Evolutionary conservation across 2,888 invertebrate genomes (phyloP), one percentile per base, ranked within the genome.

Genomic region (Tanytarsus gracilentus): DNA sequence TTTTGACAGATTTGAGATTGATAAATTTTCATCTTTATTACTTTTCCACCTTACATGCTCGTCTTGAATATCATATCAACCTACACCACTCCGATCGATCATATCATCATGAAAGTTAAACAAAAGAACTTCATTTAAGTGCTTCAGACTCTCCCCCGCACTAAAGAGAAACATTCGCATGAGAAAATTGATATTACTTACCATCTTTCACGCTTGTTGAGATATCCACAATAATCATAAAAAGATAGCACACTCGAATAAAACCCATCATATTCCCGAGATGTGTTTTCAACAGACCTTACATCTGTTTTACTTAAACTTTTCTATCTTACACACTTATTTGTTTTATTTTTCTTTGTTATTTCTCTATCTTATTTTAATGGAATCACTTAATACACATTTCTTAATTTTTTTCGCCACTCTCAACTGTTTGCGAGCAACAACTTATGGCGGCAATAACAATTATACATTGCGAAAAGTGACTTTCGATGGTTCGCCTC

Each of bases 151-250:
- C 23, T 44, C 44, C 9, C 2, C 16, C 14, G 11, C 44, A 14
- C 3, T 21, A 40, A 18, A 23, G 18, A 44, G 21, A 44, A 40
- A 44, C 44, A 23, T 23, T 44, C 21, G 23, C 18, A 44, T 18
- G n/a, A 33, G 9, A n/a, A 33, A 23, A 18, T 23, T 44, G 23
- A 23, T 44, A 44, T 44, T 44, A 21, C 67, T 67, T 64, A 67
- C 67, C 66, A 65, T 67, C 67, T 63, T 67, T 67, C 48, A 66
- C 66, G 59, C 65, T 65, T 62, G 62, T 66, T 62, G 65, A 63
- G 61, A 65, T 66, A 67, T 67, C 67, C 66, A 65, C 65, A 64
- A 65, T 62, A 36, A 63, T 58, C 51, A 63, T 62, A 55, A 66
- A 65, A 65, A 67, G 33, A 48, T 48, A 58, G 58, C 39, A 58